These are phyloP conservation scores for Psephotus haematonotus DNA, from an alignment of 2,113 vertebrate genomes.

Conservation along the genomic window DNA sequence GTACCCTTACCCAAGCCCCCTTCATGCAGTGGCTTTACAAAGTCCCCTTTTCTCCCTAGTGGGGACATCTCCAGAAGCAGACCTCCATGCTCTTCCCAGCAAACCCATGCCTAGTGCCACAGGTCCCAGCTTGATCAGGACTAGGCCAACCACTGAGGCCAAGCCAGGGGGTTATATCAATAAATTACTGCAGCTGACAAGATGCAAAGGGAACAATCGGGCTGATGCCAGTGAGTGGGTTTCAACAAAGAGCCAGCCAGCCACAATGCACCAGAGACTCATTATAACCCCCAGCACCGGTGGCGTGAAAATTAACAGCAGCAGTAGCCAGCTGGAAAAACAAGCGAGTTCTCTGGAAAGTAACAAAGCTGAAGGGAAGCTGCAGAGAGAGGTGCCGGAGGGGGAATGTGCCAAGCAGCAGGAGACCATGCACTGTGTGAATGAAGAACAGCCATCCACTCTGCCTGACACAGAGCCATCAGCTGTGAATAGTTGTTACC, in stretches of 20 bases:
- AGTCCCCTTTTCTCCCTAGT: slow-evolving; percentile 87
- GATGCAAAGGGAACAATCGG: slow-evolving; percentile 57
- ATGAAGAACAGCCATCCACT: not conserved
- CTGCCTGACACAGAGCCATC: not conserved
- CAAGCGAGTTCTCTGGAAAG: not conserved
- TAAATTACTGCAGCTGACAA: slow-evolving; percentile 80
- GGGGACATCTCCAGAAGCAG: slow-evolving; percentile 11
- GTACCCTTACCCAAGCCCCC: slow-evolving; percentile 91
- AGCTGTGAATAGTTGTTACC: not conserved
- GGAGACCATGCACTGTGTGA: not conserved
- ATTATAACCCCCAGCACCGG: slow-evolving; percentile 8
- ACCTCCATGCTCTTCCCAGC: not conserved
- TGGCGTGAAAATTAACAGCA: slow-evolving; percentile 52
- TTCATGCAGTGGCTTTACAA: slow-evolving; percentile 93
- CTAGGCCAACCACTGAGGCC: slow-evolving; percentile 40
- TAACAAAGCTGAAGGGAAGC: not conserved
- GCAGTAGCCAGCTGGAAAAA: slow-evolving; percentile 39
- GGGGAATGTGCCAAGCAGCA: slow-evolving; percentile 46
- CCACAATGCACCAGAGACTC: slow-evolving; percentile 19
- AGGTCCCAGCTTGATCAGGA: not conserved
- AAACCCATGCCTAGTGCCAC: not conserved
- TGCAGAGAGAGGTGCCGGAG: not conserved
- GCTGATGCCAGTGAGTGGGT: slow-evolving; percentile 23
- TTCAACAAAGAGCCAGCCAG: not conserved
- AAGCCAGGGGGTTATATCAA: slow-evolving; percentile 80